Evolutionary conservation across 2,888 invertebrate species (phyloP).

Genomic region (Phorcus lineatus): DNA sequence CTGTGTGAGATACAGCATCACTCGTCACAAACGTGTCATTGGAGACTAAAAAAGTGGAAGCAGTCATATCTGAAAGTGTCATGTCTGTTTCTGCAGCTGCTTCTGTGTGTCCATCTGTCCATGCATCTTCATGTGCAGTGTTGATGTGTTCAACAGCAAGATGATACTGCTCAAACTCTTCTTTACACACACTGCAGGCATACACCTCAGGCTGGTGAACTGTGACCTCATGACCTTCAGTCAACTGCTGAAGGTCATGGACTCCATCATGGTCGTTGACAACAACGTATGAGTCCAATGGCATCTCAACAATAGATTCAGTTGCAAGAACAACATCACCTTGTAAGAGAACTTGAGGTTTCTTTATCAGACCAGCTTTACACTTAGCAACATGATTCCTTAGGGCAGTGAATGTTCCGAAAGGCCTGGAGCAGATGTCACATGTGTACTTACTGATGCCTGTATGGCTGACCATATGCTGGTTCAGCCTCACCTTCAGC

Average conservation of each 20-base stretch:
- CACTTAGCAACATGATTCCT: slow-evolving; percentile 53
- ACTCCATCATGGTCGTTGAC: neutral
- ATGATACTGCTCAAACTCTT: slow-evolving; percentile 43
- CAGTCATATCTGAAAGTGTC: no score
- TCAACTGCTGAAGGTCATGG: neutral
- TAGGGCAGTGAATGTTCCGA: slow-evolving; percentile 45
- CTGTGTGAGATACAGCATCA: neutral
- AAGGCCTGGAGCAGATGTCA: slow-evolving; percentile 45
- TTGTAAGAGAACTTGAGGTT: neutral
- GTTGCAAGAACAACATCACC: slow-evolving; percentile 17
- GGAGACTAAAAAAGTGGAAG: neutral
- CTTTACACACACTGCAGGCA: slow-evolving; percentile 59
- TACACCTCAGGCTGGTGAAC: slow-evolving; percentile 47
- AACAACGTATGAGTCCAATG: neutral
- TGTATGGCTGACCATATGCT: slow-evolving; percentile 57
- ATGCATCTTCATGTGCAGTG: slow-evolving; percentile 39
- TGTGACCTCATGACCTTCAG: slow-evolving; percentile 12
- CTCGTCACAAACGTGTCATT: neutral
- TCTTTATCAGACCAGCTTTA: slow-evolving; percentile 31
- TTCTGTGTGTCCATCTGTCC: neutral
- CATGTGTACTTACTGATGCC: slow-evolving; percentile 53
- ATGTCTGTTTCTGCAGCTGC: no score
- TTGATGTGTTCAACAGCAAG: slow-evolving; percentile 53
- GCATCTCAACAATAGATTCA: slow-evolving; percentile 11
- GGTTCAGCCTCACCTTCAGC: slow-evolving; percentile 45